A percentile compares a stretch with the other conserved stretches of the same genome.
Evolutionary conservation across 2,113 vertebrate species (phyloP).

Genomic region (Passer montanus): DNA sequence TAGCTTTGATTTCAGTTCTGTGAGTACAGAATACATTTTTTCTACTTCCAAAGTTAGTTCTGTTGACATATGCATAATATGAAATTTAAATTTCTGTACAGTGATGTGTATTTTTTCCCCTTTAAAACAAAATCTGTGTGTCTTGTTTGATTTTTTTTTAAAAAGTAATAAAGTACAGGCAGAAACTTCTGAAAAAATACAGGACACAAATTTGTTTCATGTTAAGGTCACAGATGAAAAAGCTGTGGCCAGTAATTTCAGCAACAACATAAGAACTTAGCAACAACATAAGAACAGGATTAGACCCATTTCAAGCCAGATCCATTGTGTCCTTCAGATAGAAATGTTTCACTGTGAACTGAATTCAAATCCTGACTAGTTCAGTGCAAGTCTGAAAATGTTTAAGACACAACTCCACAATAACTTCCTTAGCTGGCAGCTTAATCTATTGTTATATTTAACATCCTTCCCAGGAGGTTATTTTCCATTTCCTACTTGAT

Average conservation of each 20-base stretch:
- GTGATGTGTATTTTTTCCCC: accelerated
- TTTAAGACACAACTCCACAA: neutral
- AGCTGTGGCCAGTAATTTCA: neutral
- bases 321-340: neutral
- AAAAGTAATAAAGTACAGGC: neutral
- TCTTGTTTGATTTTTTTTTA: neutral
- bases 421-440: neutral
- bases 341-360: neutral
- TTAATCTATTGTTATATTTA: neutral
- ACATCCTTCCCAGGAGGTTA: neutral
- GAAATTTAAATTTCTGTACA: neutral
- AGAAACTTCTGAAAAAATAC: neutral
- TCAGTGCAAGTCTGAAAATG: neutral
- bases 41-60: neutral
- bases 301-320: neutral
- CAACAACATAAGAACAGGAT: neutral
- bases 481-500: neutral
- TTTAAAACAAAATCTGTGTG: neutral
- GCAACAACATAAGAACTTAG: neutral
- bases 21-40: neutral
- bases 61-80: neutral
- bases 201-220: neutral
- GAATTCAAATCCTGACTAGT: neutral
- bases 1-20: neutral
- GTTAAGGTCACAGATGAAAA: neutral